Conservation (phyloP, 2,888 invertebrate species). For the Platycnemis pennipes region DNA sequence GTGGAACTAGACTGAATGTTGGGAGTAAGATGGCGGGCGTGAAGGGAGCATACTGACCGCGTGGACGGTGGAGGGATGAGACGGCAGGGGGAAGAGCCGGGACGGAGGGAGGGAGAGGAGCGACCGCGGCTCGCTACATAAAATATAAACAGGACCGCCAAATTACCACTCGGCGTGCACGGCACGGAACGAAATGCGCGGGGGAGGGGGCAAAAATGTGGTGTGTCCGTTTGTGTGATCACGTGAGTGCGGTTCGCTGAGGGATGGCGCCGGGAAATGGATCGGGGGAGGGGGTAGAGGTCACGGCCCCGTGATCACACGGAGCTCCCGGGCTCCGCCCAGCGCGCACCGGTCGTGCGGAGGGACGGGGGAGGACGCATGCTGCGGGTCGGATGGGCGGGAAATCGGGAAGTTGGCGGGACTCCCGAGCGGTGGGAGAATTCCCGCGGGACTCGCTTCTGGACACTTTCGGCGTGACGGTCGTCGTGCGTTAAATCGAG, state of each 20-base stretch:
- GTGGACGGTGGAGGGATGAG: neutral
- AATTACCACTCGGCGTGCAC: slow-evolving; percentile 48
- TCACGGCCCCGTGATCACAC: neutral
- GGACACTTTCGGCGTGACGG: neutral
- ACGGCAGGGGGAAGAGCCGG: neutral
- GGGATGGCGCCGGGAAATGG: neutral
- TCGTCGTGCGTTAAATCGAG: neutral
- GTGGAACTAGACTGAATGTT: neutral
- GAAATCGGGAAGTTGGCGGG: no score
- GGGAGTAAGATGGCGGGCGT: neutral
- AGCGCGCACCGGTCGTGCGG: neutral
- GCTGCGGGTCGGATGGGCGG: no score
- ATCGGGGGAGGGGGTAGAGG: neutral
- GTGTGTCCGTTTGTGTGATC: neutral
- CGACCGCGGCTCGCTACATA: slow-evolving; percentile 35
- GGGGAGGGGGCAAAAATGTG: neutral
- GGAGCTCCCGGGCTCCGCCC: neutral
- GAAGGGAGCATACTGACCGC: neutral
- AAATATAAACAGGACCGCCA: slow-evolving; percentile 48
- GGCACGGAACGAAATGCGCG: neutral
- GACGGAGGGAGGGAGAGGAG: neutral
- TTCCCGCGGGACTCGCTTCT: neutral
- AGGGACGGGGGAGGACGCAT: neutral
- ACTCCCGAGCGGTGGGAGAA: neutral
- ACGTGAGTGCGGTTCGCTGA: neutral